Base-by-base conservation (phyloP, 2,888 invertebrate species). In the Stegophylla sp. region DNA sequence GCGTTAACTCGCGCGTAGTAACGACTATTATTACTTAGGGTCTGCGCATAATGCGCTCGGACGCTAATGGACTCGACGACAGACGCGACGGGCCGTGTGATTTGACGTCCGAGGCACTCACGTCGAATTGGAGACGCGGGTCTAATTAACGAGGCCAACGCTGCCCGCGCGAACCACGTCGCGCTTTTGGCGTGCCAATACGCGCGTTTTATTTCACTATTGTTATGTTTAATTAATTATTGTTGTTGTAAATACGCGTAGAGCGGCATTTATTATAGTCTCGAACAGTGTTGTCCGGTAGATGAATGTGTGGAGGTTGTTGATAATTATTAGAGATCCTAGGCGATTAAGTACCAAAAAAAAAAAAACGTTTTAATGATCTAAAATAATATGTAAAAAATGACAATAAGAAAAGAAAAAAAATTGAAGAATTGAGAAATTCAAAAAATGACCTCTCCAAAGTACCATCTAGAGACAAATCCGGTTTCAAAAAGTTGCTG, bases 81-180 rank as follows among this genome's bases (percentile, higher is more conserved):
- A 59, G 77, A 77, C 67, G 56, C 67, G 67, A 45, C 69, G 59
- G 28, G 69, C 69, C 48, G 69, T 48, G 61, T 48, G 59, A 79
- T 79, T 79, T 71, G 69, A 79, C 79, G 79, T 79, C 79, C 69
- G 41, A 41, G 41, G 61, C 79, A 79, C 79, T 79, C 71, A 61
- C 10, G 59, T 79, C 67, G 69, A 79, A 79, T 79, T 59, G 69
- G 79, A 79, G 48, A n/a, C n/a, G 79, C 51, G 61, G 45, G 48
- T 61, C 79, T 79, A 79, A 79, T 77, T 71, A 79, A 79, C 79
- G 34, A 51, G 69, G 79, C 79, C 48, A 34, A 71, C 69, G 3
- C 41, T 10, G 43, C 56, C 23, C 23, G 23, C 10, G 20, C n/a
- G n/a, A 34, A 34, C 34, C 4, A 34, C 34, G 34, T n/a, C n/a